phyloP scores from a whole-genome alignment of 2,888 invertebrate genomes.

The Margaritifera margaritifera region DNA sequence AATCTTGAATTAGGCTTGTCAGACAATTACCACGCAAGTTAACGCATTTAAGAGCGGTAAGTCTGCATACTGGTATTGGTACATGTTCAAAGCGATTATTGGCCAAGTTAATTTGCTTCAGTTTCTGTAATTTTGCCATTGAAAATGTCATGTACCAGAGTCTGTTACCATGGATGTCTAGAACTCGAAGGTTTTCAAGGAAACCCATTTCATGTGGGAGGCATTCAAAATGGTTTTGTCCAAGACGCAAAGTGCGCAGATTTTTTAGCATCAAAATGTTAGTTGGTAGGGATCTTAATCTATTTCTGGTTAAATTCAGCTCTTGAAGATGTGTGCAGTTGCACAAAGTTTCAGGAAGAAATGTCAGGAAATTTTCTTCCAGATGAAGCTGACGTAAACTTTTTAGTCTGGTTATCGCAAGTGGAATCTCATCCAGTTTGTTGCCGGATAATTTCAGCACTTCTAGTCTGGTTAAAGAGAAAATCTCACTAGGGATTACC shows the following conservation, averaged over 20 bases:
- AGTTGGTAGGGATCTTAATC: conserved; percentile 54
- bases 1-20: conserved; percentile 59
- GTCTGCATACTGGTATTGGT: conserved; percentile 58
- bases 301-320: conserved; percentile 55
- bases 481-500: conserved; percentile 56
- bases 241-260: conserved; percentile 52
- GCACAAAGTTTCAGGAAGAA: conserved; percentile 64
- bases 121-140: conserved; percentile 53
- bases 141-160: conserved; percentile 68
- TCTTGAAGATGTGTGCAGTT: conserved; percentile 63
- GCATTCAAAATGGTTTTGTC: conserved; percentile 63
- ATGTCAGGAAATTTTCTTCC: conserved; percentile 55
- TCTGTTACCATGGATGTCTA: conserved; percentile 66
- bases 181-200: conserved; percentile 53
- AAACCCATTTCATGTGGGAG: conserved; percentile 65
- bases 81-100: conserved; percentile 67
- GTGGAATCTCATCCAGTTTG: conserved; percentile 57
- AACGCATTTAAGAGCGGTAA: conserved; percentile 50
- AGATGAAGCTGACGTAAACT: conserved; percentile 58
- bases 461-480: conserved; percentile 58
- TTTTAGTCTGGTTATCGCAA: conserved; percentile 56
- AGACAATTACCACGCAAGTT: conserved; percentile 61
- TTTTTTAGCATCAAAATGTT: conserved; percentile 41
- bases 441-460: conserved; percentile 63
- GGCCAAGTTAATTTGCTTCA: conserved; percentile 59